Evolutionary conservation across 2,888 invertebrate genomes (phyloP), one percentile per base, ranked within the genome.

Genomic region (Podotricha telesiphe): DNA sequence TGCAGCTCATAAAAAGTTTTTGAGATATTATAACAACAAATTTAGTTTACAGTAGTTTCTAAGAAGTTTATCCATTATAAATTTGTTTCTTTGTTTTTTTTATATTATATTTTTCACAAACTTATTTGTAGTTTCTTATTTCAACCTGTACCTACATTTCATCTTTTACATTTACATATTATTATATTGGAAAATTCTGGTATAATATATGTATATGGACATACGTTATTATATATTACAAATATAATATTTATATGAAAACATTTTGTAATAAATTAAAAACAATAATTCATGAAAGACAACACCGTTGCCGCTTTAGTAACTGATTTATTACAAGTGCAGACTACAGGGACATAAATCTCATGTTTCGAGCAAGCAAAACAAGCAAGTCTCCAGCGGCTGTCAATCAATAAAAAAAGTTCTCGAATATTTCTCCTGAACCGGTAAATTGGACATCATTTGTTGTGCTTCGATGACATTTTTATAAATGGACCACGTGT

Each of bases 391-490:
- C 48, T 48, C 62, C 34, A 34, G 48, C 62, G 62, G 62, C 48
- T 62, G 62, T 62, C 62, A 62, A 62, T 62, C 62, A 62, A 62
- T 62, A 62, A 62, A 62, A 61, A 62, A 62, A 59, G 15, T 62
- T 62, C 62, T 62, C 62, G 62, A 62, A 62, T 62, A 62, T 62
- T 62, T 62, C 62, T 62, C 62, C 62, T 62, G 62, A 62, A 62
- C 62, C 62, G 62, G 48, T 62, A 62, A 62, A 62, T 62, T 62
- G 62, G 62, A 62, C 62, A 62, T 48, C 62, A 62, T 62, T 62
- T 62, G 47, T 62, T 62, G 19, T 48, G 59, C 59, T 15, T 62
- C 62, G 62, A 48, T 62, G 62, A 62, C 62, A 62, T 62, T 62
- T 62, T 62, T 62, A 62, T 48, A 62, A 62, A 62, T 62, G 47